These are phyloP conservation scores for Goniozus legneri DNA, from an alignment of 1,140 invertebrate species.

Conservation along the genomic window DNA sequence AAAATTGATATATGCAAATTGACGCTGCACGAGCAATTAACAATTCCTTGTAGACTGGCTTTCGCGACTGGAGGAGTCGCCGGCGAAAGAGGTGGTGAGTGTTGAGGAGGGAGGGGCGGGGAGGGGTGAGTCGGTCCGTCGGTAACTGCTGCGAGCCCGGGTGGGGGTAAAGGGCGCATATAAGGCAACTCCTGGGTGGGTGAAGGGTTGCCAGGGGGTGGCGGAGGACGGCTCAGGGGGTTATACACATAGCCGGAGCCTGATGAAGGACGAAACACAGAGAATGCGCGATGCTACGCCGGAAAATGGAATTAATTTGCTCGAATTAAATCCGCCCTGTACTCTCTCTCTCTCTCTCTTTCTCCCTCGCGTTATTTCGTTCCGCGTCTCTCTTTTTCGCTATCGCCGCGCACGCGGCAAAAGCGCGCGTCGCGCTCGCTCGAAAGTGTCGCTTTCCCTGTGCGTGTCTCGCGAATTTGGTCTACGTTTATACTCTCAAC, in stretches of 20 bases:
- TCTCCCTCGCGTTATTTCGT: too few species aligned
- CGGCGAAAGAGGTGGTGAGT: not conserved
- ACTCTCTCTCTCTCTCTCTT: too few species aligned
- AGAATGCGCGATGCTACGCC: slow-evolving; percentile 51
- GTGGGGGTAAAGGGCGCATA: slow-evolving; percentile 13
- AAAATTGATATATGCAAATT: slow-evolving; percentile 56
- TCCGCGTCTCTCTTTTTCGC: too few species aligned
- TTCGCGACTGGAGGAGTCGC: not conserved
- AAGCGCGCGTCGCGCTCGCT: too few species aligned
- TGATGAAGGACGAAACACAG: slow-evolving; percentile 54
- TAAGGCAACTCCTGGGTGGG: too few species aligned
- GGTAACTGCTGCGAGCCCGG: not conserved
- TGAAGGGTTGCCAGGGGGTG: slow-evolving; percentile 4
- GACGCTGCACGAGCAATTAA: slow-evolving; percentile 54
- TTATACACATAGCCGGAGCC: slow-evolving; percentile 44
- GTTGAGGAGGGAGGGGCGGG: slow-evolving; percentile 2
- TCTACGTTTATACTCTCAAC: too few species aligned
- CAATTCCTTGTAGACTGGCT: slow-evolving; percentile 50
- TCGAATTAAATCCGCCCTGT: slow-evolving; percentile 51
- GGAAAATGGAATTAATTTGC: slow-evolving; percentile 56
- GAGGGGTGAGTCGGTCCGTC: not conserved
- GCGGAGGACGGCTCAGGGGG: slow-evolving; percentile 24
- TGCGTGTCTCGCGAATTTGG: slow-evolving; percentile 37
- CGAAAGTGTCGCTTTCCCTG: slow-evolving; percentile 41
- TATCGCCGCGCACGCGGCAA: too few species aligned